Percentiles rank a stretch among this genome's conserved stretches.
phyloP scores from a whole-genome alignment of 2,888 invertebrate genomes.

The Neoaliturus tenellus region DNA sequence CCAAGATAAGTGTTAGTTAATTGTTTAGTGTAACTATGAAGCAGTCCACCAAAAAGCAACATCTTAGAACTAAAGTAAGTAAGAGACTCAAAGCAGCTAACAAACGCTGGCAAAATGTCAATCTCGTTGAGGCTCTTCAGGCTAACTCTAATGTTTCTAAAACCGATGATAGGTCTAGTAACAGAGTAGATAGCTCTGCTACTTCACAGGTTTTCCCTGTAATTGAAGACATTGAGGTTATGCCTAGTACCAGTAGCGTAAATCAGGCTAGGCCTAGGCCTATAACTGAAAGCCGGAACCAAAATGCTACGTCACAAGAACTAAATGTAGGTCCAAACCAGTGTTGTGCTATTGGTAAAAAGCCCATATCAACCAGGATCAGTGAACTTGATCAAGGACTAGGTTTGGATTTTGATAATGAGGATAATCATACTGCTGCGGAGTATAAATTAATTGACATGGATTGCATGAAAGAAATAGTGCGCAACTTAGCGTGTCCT shows the following conservation, averaged over 20 bases:
- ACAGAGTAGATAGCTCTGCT: not conserved
- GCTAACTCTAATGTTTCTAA: not conserved
- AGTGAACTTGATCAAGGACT: not conserved
- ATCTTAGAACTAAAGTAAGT: no score
- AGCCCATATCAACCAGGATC: not conserved
- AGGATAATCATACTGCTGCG: not conserved
- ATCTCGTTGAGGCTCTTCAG: not conserved
- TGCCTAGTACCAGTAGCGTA: not conserved
- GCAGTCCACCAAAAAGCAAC: no score
- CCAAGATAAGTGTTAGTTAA: no score
- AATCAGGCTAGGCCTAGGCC: not conserved
- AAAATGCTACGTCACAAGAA: not conserved
- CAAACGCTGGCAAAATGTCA: not conserved
- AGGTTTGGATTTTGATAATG: no score
- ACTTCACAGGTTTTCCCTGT: not conserved
- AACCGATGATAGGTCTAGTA: no score
- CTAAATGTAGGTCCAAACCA: not conserved
- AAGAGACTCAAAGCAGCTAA: not conserved
- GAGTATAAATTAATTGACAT: not conserved
- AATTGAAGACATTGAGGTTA: not conserved
- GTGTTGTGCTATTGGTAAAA: not conserved
- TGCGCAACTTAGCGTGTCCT: not conserved
- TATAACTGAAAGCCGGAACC: not conserved
- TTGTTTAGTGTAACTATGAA: no score
- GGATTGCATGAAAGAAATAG: not conserved